These are phyloP conservation scores for Mormyrus proboscirostris DNA, from an alignment of 2,797 vertebrate genomes.

Conservation along the genomic window DNA sequence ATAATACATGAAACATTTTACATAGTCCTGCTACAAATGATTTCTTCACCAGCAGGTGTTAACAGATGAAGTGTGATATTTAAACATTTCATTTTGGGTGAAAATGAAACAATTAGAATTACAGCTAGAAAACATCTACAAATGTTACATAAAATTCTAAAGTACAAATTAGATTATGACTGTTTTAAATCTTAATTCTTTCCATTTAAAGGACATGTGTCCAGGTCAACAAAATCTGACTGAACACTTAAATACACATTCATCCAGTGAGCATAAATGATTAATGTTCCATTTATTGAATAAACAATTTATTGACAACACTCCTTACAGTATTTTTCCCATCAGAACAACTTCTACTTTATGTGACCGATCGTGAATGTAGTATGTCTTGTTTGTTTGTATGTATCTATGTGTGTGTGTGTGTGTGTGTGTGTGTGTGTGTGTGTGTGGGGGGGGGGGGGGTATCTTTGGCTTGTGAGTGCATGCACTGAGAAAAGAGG, in stretches of 20 bases:
- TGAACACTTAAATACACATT: background rate
- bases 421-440: background rate
- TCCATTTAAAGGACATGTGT: background rate
- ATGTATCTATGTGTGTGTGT: background rate
- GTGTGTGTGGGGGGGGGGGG: background rate
- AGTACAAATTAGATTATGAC: background rate
- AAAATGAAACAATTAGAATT: conserved; percentile 17
- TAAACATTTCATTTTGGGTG: background rate
- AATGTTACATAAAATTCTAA: background rate
- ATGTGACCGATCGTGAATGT: background rate
- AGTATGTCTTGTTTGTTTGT: background rate
- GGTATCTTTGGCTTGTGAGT: background rate
- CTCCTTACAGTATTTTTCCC: background rate
- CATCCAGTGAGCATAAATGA: background rate
- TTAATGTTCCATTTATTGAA: background rate
- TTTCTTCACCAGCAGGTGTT: conserved; percentile 11
- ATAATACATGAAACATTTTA: background rate
- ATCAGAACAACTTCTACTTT: background rate
- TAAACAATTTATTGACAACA: background rate
- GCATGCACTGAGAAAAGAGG: background rate
- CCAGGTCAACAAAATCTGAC: background rate
- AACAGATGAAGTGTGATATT: conserved; percentile 20
- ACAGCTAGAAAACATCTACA: background rate
- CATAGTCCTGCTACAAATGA: conserved; percentile 7
- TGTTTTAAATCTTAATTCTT: background rate